phyloP scores from a whole-genome alignment of 53 echinoderm and acorn worm species.

The Crossaster papposus region DNA sequence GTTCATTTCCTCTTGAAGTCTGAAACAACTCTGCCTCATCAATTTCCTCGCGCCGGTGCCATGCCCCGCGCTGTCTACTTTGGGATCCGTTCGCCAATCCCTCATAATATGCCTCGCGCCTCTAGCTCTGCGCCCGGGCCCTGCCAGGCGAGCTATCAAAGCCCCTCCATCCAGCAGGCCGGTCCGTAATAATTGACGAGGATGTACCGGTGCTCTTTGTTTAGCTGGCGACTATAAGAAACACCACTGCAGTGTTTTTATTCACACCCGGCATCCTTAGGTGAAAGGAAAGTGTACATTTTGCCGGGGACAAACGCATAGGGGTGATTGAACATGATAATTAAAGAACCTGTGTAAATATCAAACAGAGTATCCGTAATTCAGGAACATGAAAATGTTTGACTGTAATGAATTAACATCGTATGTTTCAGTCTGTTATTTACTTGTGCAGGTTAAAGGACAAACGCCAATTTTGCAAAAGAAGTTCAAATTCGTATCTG shows the following conservation, averaged over 20 bases:
- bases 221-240: neutral
- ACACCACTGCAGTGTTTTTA: neutral
- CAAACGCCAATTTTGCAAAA: too few species aligned
- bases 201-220: neutral
- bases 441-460: too few species aligned
- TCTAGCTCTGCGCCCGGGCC: too few species aligned
- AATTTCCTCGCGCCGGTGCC: constrained; percentile 1
- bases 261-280: neutral
- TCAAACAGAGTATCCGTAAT: neutral
- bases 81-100: neutral
- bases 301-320: neutral
- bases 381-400: neutral
- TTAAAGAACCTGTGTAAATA: neutral
- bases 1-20: constrained; percentile 9
- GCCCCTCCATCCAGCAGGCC: neutral
- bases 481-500: too few species aligned
- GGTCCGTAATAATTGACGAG: neutral
- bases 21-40: neutral
- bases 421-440: too few species aligned
- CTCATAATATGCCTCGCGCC: neutral
- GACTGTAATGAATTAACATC: too few species aligned
- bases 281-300: neutral
- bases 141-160: neutral
- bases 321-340: neutral
- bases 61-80: neutral